Evolutionary conservation across 2,888 invertebrate species (phyloP), one percentile per base, ranked within the genome.

Genomic region (Lochmaea capreae): DNA sequence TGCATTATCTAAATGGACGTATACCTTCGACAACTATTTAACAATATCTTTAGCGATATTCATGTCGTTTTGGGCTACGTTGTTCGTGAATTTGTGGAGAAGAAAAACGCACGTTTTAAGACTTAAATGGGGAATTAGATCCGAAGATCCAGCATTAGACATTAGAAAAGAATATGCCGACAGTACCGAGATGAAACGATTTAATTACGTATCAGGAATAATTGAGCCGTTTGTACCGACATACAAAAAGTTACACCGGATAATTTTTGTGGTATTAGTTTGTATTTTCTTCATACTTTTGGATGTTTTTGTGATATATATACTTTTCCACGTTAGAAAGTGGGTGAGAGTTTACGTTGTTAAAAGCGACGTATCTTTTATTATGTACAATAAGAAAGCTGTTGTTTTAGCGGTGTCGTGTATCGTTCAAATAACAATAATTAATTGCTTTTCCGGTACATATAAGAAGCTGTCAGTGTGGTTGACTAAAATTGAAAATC

Each of bases 1-100:
- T 81, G 76, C 84, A 9, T 88, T 89, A 79, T 88, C 90, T 6
- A 86, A 87, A 73, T 83, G 88, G 46, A 85, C 86, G 0, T 86
- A 89, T 80, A 61, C 84, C 26, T 81, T 85, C 71, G 87, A 87
- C 74, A 86, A 86, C 76, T 72, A 79, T 18, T 71, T 76, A 1
- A 84, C 83, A 5, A 76, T 85, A 9, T 61, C 78, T 14, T 86
- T 83, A 76, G 83, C 86, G 0, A 75, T 84, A 10, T 79, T 86
- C 42, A 84, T 86, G 80, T 81, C 85, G 14, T 78, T 86, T 78
- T 86, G 86, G 86, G 84, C 81, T 14, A 83, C 81, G 6, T 6
- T 82, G 12, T 84, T 86, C 73, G 66, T 83, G 33, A 82, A 83
- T 71, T 74, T 85, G 26, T 86, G 86, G 86, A 83, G 79, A 73